A percentile compares a stretch with the other conserved stretches of the same genome.
phyloP scores from a whole-genome alignment of 2,113 vertebrate genomes.

The Speoplatyrhinus poulsoni region DNA sequence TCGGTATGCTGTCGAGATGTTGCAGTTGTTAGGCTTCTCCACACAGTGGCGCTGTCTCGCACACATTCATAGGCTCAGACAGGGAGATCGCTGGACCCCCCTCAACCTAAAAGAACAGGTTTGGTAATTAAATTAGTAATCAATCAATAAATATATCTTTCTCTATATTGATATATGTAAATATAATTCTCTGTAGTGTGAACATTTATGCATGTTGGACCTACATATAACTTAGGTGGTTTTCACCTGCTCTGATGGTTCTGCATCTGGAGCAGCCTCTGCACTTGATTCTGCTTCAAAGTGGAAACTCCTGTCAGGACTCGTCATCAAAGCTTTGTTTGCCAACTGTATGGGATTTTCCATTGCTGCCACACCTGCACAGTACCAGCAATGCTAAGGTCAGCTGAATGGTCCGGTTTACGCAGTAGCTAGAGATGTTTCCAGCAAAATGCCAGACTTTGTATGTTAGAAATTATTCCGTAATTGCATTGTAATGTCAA shows the following conservation, averaged over 20 bases:
- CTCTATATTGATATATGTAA: neutral
- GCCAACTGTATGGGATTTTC: conserved; percentile 43
- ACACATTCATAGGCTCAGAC: conserved; percentile 45
- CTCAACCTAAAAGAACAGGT: conserved; percentile 34
- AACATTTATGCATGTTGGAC: neutral
- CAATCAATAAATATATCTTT: too few relatives aligned
- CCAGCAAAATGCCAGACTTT: too few relatives aligned
- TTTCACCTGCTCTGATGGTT: conserved; percentile 51
- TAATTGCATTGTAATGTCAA: too few relatives aligned
- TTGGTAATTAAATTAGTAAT: neutral
- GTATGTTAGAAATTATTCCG: too few relatives aligned
- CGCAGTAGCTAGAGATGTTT: too few relatives aligned
- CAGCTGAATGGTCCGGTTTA: too few relatives aligned
- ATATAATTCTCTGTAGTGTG: neutral
- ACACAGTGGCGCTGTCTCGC: conserved; percentile 59
- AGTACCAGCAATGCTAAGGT: neutral
- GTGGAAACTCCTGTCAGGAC: conserved; percentile 32
- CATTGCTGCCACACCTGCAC: conserved; percentile 51
- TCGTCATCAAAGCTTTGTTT: conserved; percentile 50
- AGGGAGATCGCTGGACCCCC: conserved; percentile 12
- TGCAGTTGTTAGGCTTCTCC: conserved; percentile 57
- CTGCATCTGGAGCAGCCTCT: conserved; percentile 24
- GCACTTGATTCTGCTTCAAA: conserved; percentile 7
- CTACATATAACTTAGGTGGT: too few relatives aligned
- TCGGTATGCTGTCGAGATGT: neutral